Base-by-base conservation (phyloP, 2,888 invertebrate species). In the Argyresthia albistria region DNA sequence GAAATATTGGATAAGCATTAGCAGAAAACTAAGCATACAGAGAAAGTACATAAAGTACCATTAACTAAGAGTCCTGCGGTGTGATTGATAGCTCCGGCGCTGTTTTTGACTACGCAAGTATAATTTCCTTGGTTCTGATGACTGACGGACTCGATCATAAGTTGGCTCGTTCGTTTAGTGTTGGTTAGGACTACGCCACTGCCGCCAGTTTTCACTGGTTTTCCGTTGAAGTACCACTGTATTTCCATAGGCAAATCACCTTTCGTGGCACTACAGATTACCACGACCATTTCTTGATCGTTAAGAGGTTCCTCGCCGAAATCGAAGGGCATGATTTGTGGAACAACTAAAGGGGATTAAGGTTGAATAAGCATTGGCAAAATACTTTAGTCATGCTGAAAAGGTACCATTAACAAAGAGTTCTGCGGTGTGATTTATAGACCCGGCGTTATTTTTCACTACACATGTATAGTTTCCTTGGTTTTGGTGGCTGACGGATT, bases 241-340 rank as follows among this genome's bases (percentile, higher is more conserved):
- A 96, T 93, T 59, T 90, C 89, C 55, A 96, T 82, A 9, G 95
- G 95, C 57, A 92, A 76, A 73, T 96, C 95, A 37, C 95, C 95
- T 73, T 93, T 93, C 60, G 89, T 90, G 25, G 93, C 93, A 43
- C 91, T 90, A 72, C 95, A 95, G 52, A 90, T 90, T 12, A 91
- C 90, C 25, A 92, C 91, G 36, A 91, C 90, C 78, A 90, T 89
- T 64, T 93, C 92, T 60, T 92, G 89, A 59, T 92, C 91, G 67
- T 93, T 91, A 55, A 91, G 88, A 52, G 90, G 89, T 57, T 92
- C 91, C 53, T 89, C 89, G 56, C 93, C 93, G 63, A 94, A 93
- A 67, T 90, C 89, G 67, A 94, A 92, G 45, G 92, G 91, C 63
- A 90, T 89, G 63, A 94, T 91, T 88, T 92, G 92, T 56, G 93